Percentiles rank a stretch among this genome's conserved stretches.
Conservation (phyloP, 2,113 vertebrate species). For the Dromiciops gliroides region DNA sequence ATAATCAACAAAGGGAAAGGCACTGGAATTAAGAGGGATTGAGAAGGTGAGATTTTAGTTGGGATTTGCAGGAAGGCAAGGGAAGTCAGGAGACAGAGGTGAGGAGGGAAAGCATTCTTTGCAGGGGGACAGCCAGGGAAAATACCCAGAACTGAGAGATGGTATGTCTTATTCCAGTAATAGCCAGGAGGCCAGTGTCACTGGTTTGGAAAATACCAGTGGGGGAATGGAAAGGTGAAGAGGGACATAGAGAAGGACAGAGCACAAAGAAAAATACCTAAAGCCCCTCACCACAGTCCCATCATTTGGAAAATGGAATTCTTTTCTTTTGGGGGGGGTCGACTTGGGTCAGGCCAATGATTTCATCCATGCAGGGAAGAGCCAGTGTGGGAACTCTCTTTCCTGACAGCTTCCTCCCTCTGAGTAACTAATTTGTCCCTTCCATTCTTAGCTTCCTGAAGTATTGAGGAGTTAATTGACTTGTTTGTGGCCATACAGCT, state of each 20-base stretch:
- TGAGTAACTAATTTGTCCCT: neutral
- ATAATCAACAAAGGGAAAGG: neutral
- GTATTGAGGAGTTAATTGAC: neutral
- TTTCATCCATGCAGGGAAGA: neutral
- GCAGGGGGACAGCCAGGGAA: neutral
- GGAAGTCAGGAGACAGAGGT: neutral
- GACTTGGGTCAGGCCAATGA: neutral
- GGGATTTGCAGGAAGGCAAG: neutral
- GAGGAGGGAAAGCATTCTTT: neutral
- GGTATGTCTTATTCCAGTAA: neutral
- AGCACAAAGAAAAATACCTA: rapidly evolving
- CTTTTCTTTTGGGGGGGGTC: neutral
- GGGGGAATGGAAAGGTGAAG: neutral
- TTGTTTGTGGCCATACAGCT: neutral
- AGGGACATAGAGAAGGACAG: neutral
- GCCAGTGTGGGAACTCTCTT: neutral
- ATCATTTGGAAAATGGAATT: neutral
- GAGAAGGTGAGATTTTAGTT: neutral
- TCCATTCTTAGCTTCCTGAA: neutral
- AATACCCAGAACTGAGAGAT: neutral
- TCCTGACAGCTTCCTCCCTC: neutral
- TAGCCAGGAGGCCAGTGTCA: too few species aligned
- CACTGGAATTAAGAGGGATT: neutral
- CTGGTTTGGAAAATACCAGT: neutral
- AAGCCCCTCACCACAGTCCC: neutral